Base-by-base conservation (phyloP, 2,797 vertebrate genomes). In the Anas acuta region DNA sequence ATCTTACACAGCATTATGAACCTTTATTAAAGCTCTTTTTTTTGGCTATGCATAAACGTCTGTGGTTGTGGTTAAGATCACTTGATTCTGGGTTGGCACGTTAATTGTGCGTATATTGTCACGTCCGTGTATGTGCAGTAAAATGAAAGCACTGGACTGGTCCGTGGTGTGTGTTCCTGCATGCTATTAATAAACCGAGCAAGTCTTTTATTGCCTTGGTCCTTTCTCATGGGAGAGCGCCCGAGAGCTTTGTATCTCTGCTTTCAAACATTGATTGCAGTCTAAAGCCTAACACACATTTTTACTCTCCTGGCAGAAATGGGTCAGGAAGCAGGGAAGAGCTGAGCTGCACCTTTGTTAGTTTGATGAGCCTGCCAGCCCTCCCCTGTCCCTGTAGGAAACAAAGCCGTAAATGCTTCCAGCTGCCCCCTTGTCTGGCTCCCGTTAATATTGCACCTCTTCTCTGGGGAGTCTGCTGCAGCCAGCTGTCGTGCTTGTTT, bases 261-360 rank as follows among this genome's bases (percentile, higher is more conserved):
- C 5, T 67, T 80, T 80, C 19, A 18, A 35, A 7, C 26, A 9
- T 6, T 9, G 45, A 62, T 30, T 85, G 25, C 33, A 74, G 56
- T 33, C 26, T 33, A 19, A 64, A 92, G 53, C 18, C 9, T 37
- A 33, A 2, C 14, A 4, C 0, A 8, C 3, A 0, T 69, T 85
- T 67, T 85, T n/a, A 32, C 8, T 39, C 9, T 15, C 3, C 33
- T 83, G 39, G 2, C 62, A 9, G 19, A 28, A 90, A n/a, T 25
- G 4, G 5, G 13, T 86, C 12, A 41, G 25, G 58, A 78, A 37
- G 21, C 13, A 45, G 15, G 32, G 35, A 83, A 67, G 66, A 32
- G 35, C 17, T 53, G 25, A 33, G 72, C 17, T 30, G 18, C 25
- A 75, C 35, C 28, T 69, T 45, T 16, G 16, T 60, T 69, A 35